Base-by-base conservation (phyloP, 2,888 invertebrate genomes). In the Ophioninae sp. region DNA sequence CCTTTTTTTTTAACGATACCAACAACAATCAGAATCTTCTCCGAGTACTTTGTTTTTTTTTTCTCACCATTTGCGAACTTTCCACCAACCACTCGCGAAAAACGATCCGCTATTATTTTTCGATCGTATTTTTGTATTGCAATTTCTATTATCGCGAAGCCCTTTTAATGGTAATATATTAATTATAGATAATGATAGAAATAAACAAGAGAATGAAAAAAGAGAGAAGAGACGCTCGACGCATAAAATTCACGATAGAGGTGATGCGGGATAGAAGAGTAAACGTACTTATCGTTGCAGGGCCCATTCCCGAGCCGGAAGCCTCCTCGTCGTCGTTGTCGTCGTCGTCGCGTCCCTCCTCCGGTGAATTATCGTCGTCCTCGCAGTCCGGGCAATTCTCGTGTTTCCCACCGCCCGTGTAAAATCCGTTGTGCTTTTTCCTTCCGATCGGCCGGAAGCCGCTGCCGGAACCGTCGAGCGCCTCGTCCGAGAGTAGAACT, bases 381-480 rank as follows among this genome's bases (percentile, higher is more conserved):
- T 82, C 90, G 72, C 82, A 82, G 13, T 82, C 82, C 39, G 77
- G 77, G 30, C 82, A 82, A 56, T 91, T 89, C 83, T 89, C 91
- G 65, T 89, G 88, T 81, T 86, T 87, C 69, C 88, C 89, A 41
- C 86, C 87, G 21, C 86, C 87, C 37, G 85, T 87, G 83, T 76
- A 77, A 37, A 59, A 80, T 0, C 73, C 75, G 7, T 83, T 85
- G 59, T 87, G 84, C 30, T 87, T 86, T 62, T 86, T 88, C 84
- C 86, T 86, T 87, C 88, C 89, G 20, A 78, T 77, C 21, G 91
- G 89, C 56, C 90, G 88, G 78, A 90, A 90, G 7, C 93, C 93
- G 79, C 92, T 93, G 81, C 93, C 93, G 41, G 93, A 93, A 56
- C 92, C 92, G 59, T 92, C 93, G 65, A 91, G 85, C 6, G 91